Base-by-base conservation (phyloP, 2,113 vertebrate species). In the Muntiacus muntjak region DNA sequence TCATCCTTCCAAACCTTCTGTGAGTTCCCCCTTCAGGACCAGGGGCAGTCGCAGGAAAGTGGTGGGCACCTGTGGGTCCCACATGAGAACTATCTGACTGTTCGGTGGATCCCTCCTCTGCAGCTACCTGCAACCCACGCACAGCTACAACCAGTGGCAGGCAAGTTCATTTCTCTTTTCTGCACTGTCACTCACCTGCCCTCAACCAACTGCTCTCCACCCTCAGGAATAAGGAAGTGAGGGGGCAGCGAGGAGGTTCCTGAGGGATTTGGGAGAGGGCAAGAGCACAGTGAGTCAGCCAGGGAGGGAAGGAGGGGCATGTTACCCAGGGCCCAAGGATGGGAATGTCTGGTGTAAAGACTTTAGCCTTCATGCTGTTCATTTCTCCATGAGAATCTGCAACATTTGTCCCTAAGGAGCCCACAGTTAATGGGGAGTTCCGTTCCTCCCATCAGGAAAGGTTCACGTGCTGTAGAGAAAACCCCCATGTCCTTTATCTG, bases 61-160 rank as follows among this genome's bases (percentile, higher is more conserved):
- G 1, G 16, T 97, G 86, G 89, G 95, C 55, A 98, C 97, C 0
- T 96, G 97, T 6, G 94, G 87, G 12, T 97, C 97, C 43, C 98
- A 97, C n/a, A 82, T 98, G 43, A 97, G 89, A 0, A 92, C 97
- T 0, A 95, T 97, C 52, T 94, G 95, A 83, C 89, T 98, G 0
- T 97, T 97, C 89, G 97, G 91, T 10, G 97, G 95, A 9, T 98
- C 96, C 0, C 93, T 95, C 52, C 93, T 87, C 57, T 97, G 95
- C 89, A 96, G 96, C 54, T 97, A 97, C 84, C 45, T 98, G 54
- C 97, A 95, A 6, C 96, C 97, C 45, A 89, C 81, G 1, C 94
- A 55, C 47, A 97, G 91, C 79, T 95, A 92, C 93, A 25, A 76
- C 43, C 95, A 92, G 43, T 36, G 3, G 71, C 17, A 6, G 97